A percentile compares a stretch with the other conserved stretches of the same genome.
Evolutionary conservation across 2,113 vertebrate genomes (phyloP).

Genomic region (Hippopotamus amphibius): DNA sequence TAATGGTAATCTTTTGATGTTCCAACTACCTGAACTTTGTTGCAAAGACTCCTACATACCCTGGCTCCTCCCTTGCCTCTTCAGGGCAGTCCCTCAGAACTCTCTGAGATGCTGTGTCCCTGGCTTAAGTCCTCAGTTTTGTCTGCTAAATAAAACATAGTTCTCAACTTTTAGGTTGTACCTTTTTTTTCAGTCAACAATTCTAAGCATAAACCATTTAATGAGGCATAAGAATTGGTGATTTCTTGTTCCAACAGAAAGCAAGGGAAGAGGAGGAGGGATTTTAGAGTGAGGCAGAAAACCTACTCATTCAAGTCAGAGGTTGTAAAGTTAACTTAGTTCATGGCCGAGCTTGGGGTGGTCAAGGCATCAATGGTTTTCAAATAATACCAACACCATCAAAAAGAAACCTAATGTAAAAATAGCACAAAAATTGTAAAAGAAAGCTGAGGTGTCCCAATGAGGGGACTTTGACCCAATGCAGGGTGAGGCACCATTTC

Average conservation of each 20-base stretch:
- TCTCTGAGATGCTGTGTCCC: neutral
- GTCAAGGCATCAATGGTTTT: neutral
- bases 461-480: neutral
- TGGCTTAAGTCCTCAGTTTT: neutral
- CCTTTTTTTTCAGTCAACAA: neutral
- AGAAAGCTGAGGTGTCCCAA: neutral
- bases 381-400: neutral
- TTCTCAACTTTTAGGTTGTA: neutral
- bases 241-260: neutral
- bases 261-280: neutral
- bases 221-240: neutral
- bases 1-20: neutral
- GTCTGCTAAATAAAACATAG: neutral
- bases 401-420: neutral
- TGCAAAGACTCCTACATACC: neutral
- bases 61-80: neutral
- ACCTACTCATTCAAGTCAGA: neutral
- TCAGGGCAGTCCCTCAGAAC: accelerated
- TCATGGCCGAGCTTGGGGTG: no score
- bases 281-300: neutral
- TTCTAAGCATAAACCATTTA: neutral
- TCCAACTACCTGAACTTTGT: neutral
- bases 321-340: neutral
- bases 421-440: neutral
- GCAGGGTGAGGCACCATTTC: neutral